A percentile compares a stretch with the other conserved stretches of the same genome.
These are phyloP conservation scores for Datnioides undecimradiatus DNA, from an alignment of 2,113 vertebrate species.

Conservation along the genomic window DNA sequence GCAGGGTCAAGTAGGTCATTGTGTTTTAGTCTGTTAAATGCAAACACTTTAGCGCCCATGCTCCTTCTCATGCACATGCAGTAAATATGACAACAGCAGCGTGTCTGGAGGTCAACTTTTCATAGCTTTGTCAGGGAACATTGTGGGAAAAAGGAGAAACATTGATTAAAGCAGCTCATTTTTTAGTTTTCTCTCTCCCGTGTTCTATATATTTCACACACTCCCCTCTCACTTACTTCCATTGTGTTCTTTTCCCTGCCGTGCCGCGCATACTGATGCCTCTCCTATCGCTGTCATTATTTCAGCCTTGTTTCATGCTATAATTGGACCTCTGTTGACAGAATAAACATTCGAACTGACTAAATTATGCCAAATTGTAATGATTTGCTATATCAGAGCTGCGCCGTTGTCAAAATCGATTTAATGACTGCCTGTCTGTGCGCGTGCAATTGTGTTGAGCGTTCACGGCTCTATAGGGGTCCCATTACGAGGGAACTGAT, in stretches of 20 bases:
- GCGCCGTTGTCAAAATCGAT: constrained; percentile 40
- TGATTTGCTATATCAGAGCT: constrained; percentile 35
- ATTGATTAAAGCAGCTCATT: neutral
- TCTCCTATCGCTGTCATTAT: constrained; percentile 34
- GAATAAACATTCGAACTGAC: constrained; percentile 42
- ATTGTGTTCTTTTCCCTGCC: neutral
- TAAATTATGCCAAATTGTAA: constrained; percentile 43
- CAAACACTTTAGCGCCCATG: constrained; percentile 11
- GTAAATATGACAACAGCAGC: neutral
- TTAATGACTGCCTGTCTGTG: constrained; percentile 30
- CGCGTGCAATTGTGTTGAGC: constrained; percentile 20
- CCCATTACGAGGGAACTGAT: constrained; percentile 40
- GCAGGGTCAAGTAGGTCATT: constrained; percentile 40
- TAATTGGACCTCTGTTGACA: constrained; percentile 57
- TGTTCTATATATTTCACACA: neutral
- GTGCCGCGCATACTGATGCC: constrained; percentile 27
- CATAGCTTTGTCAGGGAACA: neutral
- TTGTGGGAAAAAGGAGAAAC: neutral
- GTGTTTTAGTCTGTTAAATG: constrained; percentile 18
- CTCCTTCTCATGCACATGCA: constrained; percentile 10
- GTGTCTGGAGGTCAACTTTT: constrained; percentile 1
- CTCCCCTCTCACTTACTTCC: neutral
- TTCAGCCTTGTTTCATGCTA: constrained; percentile 41
- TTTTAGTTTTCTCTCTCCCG: neutral
- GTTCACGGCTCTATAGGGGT: constrained; percentile 29